phyloP scores from a whole-genome alignment of 2,797 vertebrate species.

The Crenichthys baileyi region DNA sequence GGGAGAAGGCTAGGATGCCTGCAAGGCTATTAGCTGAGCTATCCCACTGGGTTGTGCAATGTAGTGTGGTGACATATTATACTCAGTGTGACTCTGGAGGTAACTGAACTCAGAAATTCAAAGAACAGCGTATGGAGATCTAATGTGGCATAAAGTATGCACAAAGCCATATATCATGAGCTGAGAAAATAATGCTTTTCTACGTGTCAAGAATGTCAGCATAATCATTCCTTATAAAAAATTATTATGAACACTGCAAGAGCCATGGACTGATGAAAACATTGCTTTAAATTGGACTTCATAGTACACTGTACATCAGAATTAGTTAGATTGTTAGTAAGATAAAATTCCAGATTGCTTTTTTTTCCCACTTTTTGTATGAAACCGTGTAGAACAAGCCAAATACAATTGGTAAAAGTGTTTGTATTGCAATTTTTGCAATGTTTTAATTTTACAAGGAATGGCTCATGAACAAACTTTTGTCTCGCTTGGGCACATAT shows the following conservation, averaged over 20 bases:
- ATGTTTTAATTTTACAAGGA: too few species aligned
- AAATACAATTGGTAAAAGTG: too few species aligned
- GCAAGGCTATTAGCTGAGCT: conserved; percentile 57
- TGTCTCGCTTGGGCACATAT: too few species aligned
- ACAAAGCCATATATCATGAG: conserved; percentile 30
- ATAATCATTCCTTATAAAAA: conserved; percentile 33
- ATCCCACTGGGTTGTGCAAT: conserved; percentile 52
- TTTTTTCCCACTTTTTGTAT: too few species aligned
- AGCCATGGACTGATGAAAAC: conserved; percentile 6
- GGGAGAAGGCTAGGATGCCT: conserved; percentile 39
- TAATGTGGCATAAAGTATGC: conserved; percentile 46
- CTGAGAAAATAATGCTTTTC: conserved; percentile 27
- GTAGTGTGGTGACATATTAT: conserved; percentile 59
- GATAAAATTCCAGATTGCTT: background rate
- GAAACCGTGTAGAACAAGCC: too few species aligned
- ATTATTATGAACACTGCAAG: conserved; percentile 12
- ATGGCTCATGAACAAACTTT: too few species aligned
- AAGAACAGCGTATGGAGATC: conserved; percentile 54
- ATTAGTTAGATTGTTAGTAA: background rate
- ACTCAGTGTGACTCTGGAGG: conserved; percentile 45
- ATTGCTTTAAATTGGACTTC: background rate
- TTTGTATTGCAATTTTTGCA: too few species aligned
- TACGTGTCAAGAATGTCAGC: conserved; percentile 28
- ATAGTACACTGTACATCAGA: background rate
- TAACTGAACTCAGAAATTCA: conserved; percentile 52